Conservation (phyloP, 2,113 vertebrate genomes). For the Tringa solitaria region DNA sequence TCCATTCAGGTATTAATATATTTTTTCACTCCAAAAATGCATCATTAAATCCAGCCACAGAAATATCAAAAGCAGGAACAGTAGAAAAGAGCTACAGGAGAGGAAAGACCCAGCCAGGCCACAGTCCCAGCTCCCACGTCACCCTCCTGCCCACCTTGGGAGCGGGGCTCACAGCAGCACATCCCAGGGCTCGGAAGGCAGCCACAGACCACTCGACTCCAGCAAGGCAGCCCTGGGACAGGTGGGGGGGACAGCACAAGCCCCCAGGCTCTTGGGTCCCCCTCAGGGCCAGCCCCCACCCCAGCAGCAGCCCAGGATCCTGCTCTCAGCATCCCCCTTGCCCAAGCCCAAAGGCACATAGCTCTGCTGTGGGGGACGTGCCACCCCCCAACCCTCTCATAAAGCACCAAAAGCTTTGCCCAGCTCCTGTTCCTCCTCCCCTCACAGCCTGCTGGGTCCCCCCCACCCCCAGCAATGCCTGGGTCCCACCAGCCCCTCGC, state of each 20-base stretch:
- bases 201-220: background rate
- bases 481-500: background rate
- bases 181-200: background rate
- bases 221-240: background rate
- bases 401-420: background rate
- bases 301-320: background rate
- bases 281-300: background rate
- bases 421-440: background rate
- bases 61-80: constrained; percentile 33
- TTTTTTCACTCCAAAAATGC: constrained; percentile 44
- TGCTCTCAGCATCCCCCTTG: background rate
- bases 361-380: rapidly evolving
- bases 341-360: background rate
- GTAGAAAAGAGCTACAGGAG: constrained; percentile 32
- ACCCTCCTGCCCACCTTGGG: background rate
- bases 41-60: constrained; percentile 57
- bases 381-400: background rate
- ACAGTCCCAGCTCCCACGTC: background rate
- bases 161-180: background rate
- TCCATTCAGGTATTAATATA: constrained; percentile 26
- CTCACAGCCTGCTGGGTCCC: background rate
- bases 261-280: background rate
- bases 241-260: background rate
- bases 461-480: rapidly evolving
- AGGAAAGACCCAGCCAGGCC: background rate